Conservation (phyloP, 2,797 vertebrate genomes). For the Dendrocincla tyrannina region DNA sequence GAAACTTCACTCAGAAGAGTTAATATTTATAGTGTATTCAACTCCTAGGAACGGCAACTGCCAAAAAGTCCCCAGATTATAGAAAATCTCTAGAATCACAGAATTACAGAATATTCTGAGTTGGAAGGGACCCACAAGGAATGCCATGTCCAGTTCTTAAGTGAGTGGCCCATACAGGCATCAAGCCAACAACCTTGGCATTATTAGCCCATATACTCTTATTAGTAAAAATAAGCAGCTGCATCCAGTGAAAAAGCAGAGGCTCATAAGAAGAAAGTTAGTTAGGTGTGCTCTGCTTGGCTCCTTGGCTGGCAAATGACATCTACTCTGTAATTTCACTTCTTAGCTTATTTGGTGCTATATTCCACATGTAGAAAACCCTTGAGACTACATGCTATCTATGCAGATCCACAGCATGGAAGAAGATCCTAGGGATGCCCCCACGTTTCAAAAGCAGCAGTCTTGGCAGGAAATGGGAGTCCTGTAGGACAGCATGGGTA, state of each 20-base stretch:
- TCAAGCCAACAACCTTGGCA: neutral
- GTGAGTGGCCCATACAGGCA: neutral
- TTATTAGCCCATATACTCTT: neutral
- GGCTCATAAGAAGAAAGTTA: neutral
- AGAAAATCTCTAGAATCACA: neutral
- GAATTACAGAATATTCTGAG: neutral
- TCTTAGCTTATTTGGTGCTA: neutral
- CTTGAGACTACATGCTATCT: neutral
- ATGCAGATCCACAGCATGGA: neutral
- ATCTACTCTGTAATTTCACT: neutral
- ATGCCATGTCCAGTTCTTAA: neutral
- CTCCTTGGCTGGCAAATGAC: neutral
- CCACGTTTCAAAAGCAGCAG: accelerated
- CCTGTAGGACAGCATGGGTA: accelerated
- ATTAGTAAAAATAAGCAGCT: neutral
- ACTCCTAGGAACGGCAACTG: neutral
- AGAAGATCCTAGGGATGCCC: accelerated
- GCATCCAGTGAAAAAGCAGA: neutral
- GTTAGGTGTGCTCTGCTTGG: neutral
- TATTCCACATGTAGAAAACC: neutral
- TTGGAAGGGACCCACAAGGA: neutral
- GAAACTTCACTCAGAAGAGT: neutral
- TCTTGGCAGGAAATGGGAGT: neutral
- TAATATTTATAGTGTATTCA: neutral
- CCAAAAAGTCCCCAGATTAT: neutral